Evolutionary conservation across 2,113 vertebrate species (phyloP), one percentile per base, ranked within the genome.

Genomic region (Ivindomyrus marchei): DNA sequence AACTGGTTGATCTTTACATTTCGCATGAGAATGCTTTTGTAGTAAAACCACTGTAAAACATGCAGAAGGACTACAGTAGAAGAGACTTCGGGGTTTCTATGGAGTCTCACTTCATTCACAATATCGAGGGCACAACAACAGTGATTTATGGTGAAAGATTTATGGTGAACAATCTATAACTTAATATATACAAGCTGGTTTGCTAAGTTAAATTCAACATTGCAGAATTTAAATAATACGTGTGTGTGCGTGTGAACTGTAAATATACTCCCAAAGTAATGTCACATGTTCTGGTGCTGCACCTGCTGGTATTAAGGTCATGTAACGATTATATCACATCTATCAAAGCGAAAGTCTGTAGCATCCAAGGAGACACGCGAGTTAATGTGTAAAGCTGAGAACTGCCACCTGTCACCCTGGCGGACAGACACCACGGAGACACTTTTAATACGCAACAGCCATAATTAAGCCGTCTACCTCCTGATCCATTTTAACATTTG

Each of bases 401-500:
- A 90, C 27, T 84, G 74, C 66, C 86, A 88, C 36, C 86, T 50
- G 49, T 74, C 66, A 88, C 27, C 74, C 87, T 17, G 56, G 47
- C 8, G 52, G 89, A 58, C n/a, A 31, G 66, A 77, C 85, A 88
- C 85, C 58, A 27, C 85, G 13, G 62, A 52, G 46, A 77, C 74
- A 80, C 36, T 39, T 39, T n/a, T 70, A 70, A 13, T 31, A 70
- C 62, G 27, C 9, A 70, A 88, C 15, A 56, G 74, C 74, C 74
- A 36, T 42, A 80, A 80, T 36, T 17, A 80, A 77, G 74, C 27
- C 4, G 74, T 42, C 36, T 39, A 42, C 74, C 36, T 80, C 74
- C 6, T 17, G 31, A 80, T 80, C 36, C 74, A 42, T 42, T 80
- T 80, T 42, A 39, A 42, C 31, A 39, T 80, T 80, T 70, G 62